Base-by-base conservation (phyloP, 1,140 invertebrate genomes). In the Saxidomus purpurata region DNA sequence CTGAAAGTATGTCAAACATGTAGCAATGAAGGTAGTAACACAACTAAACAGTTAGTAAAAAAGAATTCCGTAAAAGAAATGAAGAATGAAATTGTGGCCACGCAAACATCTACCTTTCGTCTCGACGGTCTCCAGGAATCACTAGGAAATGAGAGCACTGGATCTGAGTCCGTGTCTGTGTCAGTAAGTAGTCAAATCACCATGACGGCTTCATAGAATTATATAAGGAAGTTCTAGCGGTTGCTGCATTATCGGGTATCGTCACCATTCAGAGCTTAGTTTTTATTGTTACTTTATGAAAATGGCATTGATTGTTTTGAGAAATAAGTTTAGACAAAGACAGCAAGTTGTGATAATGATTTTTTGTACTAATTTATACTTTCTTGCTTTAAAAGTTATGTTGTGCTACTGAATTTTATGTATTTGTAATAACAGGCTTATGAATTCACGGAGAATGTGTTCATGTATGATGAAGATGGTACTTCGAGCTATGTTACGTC, bases 391-490 rank as follows among this genome's bases (percentile, higher is more conserved):
- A n/a, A n/a, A n/a, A n/a, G n/a, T n/a, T n/a, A n/a, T n/a, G n/a
- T n/a, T n/a, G n/a, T n/a, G n/a, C n/a, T n/a, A n/a, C n/a, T n/a
- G n/a, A n/a, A n/a, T n/a, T n/a, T n/a, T n/a, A n/a, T n/a, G n/a
- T 43, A 43, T 15, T 43, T 43, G 6, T 43, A 43, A 8, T 43
- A 15, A 8, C 8, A 63, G 59, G 59, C 59, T 8, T 63, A 28
- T 28, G 59, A 63, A 28, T 63, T 63, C n/a, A 38, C 40, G 2
- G 52, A 86, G 47, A 86, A 86, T 28, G 55, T 77, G 1, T 86
- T 36, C 40, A 86, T 76, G 69, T 86, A 86, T 77, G 84, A 86
- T n/a, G 28, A 31, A 0, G 84, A 86, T 34, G 71, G 84, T 47
- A 86, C n/a, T 19, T 86, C 84, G 19, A 76, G 69, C 22, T 34